These are phyloP conservation scores for Pampus argenteus DNA, from an alignment of 2,797 vertebrate genomes.

Conservation along the genomic window DNA sequence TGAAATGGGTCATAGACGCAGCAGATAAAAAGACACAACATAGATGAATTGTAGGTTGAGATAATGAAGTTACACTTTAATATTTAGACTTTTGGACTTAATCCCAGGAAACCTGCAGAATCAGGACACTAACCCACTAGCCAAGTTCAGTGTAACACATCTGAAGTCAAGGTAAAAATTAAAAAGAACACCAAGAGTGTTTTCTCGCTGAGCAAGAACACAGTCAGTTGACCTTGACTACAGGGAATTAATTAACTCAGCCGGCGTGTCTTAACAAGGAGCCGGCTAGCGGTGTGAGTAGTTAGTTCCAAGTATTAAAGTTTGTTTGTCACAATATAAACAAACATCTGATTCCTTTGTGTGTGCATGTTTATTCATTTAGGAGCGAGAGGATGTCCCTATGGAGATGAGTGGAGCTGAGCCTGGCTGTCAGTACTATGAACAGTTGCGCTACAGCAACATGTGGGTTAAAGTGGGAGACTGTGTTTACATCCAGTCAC, in stretches of 20 bases:
- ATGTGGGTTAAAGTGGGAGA: conserved; percentile 97
- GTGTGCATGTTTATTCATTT: conserved; percentile 17
- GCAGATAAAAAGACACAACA: conserved; percentile 4
- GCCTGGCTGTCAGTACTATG: conserved; percentile 92
- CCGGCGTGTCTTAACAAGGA: conserved; percentile 27
- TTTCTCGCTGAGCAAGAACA: conserved; percentile 13
- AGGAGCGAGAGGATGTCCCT: conserved; percentile 96
- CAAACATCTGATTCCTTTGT: conserved; percentile 29
- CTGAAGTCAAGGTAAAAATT: background rate
- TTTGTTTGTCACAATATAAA: conserved; percentile 38
- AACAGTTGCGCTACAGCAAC: conserved; percentile 93
- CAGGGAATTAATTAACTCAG: conserved; percentile 42
- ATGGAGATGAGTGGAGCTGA: conserved; percentile 94
- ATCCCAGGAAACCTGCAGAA: conserved; percentile 7
- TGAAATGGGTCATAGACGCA: conserved; percentile 3
- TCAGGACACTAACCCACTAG: background rate
- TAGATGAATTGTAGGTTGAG: background rate
- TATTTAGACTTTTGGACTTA: background rate
- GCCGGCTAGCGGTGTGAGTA: background rate
- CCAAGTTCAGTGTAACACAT: conserved; percentile 11
- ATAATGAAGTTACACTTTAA: conserved; percentile 1
- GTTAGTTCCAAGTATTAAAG: conserved; percentile 18
- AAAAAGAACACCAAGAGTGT: background rate
- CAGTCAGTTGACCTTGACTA: conserved; percentile 1
- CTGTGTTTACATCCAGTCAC: conserved; percentile 95